Conservation (phyloP, 2,797 vertebrate species). For the Argyrosomus regius region DNA sequence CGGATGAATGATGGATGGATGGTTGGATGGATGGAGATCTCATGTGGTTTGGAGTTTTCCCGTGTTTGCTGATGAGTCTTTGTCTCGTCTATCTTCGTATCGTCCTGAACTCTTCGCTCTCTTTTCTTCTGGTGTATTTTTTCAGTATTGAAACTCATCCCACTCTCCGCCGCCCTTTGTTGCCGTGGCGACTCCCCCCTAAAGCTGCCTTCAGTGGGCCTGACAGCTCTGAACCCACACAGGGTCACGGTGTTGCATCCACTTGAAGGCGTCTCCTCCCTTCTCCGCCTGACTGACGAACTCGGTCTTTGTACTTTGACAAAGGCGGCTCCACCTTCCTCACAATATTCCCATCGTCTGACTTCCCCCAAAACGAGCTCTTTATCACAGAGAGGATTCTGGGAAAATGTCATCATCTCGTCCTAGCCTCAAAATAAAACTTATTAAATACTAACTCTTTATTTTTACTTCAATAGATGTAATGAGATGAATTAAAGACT, state of each 20-base stretch:
- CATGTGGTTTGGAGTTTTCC: too few relatives aligned
- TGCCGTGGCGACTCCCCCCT: not conserved
- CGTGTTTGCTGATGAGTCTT: too few relatives aligned
- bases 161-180: not conserved
- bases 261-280: conserved; percentile 14
- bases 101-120: not conserved
- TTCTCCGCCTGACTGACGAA: not conserved
- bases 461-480: too few relatives aligned
- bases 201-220: not conserved
- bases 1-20: too few relatives aligned
- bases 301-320: conserved; percentile 23
- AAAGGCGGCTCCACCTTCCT: conserved; percentile 11
- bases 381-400: conserved; percentile 1
- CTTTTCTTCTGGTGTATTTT: not conserved
- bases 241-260: conserved; percentile 9
- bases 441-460: too few relatives aligned
- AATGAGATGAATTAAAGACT: too few relatives aligned
- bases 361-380: not conserved
- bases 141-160: not conserved
- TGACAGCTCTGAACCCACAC: not conserved
- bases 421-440: not conserved
- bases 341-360: conserved; percentile 22
- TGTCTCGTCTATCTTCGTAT: too few relatives aligned
- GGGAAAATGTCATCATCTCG: conserved; percentile 3
- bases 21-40: too few relatives aligned